These are phyloP conservation scores for Synchiropus splendidus DNA, from an alignment of 2,113 vertebrate species.

Conservation along the genomic window DNA sequence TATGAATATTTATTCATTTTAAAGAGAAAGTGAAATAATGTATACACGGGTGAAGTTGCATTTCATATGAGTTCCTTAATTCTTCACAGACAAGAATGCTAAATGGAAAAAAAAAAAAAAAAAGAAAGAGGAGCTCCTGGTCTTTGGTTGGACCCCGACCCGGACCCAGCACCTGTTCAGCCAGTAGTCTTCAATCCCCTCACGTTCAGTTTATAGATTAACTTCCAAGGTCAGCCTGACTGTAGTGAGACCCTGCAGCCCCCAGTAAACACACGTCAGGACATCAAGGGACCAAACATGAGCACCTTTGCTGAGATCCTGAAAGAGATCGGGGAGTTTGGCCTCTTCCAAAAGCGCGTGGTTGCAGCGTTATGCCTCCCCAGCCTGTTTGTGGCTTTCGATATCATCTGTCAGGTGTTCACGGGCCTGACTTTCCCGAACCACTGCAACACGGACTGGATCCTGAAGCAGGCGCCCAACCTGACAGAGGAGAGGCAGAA, in stretches of 20 bases:
- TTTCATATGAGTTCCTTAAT: no score
- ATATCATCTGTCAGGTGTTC: no score
- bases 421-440: conserved; percentile 59
- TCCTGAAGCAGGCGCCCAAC: conserved; percentile 55
- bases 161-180: no score
- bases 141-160: no score
- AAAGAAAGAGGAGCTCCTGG: no score
- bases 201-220: conserved; percentile 40
- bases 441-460: conserved; percentile 79
- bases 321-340: conserved; percentile 72
- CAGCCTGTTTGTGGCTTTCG: conserved; percentile 59
- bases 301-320: conserved; percentile 65
- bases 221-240: conserved; percentile 11
- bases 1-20: no score
- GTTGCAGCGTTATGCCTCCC: conserved; percentile 60
- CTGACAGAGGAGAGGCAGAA: conserved; percentile 59
- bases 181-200: conserved; percentile 16
- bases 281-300: conserved; percentile 39
- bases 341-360: conserved; percentile 72
- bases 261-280: not conserved
- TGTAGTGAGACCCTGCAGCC: not conserved
- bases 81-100: no score
- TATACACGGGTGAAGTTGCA: no score
- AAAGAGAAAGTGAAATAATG: no score
- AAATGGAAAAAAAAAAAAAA: no score